Percentiles rank a stretch among this genome's conserved stretches.
Evolutionary conservation across 2,797 vertebrate species (phyloP).

Genomic region (Sciurus carolinensis): DNA sequence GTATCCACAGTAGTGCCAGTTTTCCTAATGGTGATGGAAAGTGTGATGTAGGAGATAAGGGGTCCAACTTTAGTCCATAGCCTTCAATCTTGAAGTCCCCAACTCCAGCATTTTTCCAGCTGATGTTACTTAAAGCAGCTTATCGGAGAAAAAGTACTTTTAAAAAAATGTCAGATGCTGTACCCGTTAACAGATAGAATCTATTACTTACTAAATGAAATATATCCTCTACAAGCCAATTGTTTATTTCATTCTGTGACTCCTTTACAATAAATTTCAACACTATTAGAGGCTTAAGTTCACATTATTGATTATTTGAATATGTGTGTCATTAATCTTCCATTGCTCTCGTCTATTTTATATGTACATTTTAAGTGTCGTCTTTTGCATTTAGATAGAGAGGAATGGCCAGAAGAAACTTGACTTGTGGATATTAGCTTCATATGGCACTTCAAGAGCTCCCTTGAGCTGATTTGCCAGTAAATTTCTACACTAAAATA

Average conservation of each 20-base stretch:
- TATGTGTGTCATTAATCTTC: conserved; percentile 76
- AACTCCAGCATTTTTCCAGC: neutral
- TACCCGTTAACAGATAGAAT: conserved; percentile 42
- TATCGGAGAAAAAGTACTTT: neutral
- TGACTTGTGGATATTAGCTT: conserved; percentile 70
- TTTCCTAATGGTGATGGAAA: neutral
- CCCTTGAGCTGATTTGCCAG: conserved; percentile 23
- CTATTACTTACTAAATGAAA: conserved; percentile 75
- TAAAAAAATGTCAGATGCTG: neutral
- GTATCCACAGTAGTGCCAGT: neutral
- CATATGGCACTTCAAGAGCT: conserved; percentile 61
- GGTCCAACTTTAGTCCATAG: neutral
- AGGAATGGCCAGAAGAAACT: conserved; percentile 63
- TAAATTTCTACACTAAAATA: conserved; percentile 78
- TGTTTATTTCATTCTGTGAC: conserved; percentile 74
- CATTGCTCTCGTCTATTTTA: conserved; percentile 60
- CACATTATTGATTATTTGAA: conserved; percentile 81
- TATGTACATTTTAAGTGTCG: conserved; percentile 73
- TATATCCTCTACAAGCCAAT: conserved; percentile 17
- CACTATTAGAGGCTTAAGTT: conserved; percentile 70
- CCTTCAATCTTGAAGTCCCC: neutral
- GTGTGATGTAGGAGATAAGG: neutral
- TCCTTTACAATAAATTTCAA: conserved; percentile 75
- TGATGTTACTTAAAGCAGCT: neutral
- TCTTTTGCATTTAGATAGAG: conserved; percentile 87